phyloP scores from a whole-genome alignment of 2,888 invertebrate genomes.

The Hartigia nigra region DNA sequence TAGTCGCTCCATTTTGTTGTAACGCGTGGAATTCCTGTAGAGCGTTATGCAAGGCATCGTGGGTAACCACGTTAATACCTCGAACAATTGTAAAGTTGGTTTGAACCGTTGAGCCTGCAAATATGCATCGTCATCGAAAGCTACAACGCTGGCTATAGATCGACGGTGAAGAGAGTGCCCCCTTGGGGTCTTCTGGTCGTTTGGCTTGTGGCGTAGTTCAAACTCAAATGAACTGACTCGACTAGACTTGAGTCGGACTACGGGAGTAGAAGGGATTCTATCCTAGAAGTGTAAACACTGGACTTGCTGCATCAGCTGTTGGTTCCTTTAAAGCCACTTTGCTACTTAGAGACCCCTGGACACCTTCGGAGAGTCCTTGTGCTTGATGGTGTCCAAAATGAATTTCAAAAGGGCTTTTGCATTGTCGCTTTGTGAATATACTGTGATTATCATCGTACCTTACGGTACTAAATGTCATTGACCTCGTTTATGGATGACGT shows the following conservation, averaged over 20 bases:
- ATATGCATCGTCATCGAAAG: slow-evolving; percentile 11
- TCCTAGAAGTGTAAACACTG: background rate
- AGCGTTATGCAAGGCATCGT: background rate
- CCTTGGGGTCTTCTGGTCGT: background rate
- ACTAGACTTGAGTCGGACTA: background rate
- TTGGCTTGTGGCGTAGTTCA: background rate
- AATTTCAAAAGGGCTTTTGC: background rate
- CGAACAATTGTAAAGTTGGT: slow-evolving; percentile 23
- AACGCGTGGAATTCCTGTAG: background rate
- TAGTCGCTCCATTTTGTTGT: background rate
- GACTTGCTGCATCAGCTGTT: background rate
- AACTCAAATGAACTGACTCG: slow-evolving; percentile 3
- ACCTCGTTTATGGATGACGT: too few relatives aligned
- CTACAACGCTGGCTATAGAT: background rate
- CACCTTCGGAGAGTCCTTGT: background rate
- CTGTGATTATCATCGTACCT: background rate
- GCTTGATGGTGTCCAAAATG: background rate
- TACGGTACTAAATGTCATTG: too few relatives aligned
- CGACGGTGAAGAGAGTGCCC: background rate
- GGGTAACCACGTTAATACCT: slow-evolving; percentile 11
- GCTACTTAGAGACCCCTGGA: background rate
- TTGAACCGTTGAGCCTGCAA: slow-evolving; percentile 23
- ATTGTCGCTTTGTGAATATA: background rate
- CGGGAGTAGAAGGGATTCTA: too few relatives aligned
- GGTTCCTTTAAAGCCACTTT: background rate